Evolutionary conservation across 1,140 invertebrate genomes (phyloP).

Genomic region (Leptopilina clavipes): DNA sequence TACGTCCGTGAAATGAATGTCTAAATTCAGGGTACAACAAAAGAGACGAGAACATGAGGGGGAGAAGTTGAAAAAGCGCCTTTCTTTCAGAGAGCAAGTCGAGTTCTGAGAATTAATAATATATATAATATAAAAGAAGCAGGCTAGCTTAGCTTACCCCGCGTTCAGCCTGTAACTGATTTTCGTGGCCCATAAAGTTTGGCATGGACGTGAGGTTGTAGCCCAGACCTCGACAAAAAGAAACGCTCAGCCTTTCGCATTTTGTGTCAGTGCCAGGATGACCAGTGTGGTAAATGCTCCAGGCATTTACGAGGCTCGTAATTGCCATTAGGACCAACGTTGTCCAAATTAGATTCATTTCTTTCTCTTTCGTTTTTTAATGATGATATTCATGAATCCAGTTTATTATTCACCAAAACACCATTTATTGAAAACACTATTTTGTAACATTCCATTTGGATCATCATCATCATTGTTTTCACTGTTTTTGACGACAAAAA

Average conservation of each 20-base stretch:
- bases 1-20: conserved; percentile 26
- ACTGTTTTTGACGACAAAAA: neutral
- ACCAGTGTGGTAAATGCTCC: conserved; percentile 61
- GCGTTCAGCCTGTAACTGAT: conserved; percentile 83
- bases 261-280: conserved; percentile 67
- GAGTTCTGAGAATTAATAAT: conserved; percentile 31
- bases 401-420: neutral
- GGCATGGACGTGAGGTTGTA: conserved; percentile 94
- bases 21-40: conserved; percentile 39
- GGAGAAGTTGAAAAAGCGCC: conserved; percentile 20
- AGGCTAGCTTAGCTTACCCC: conserved; percentile 79
- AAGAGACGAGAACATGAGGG: too few relatives aligned
- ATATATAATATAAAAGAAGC: neutral
- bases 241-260: conserved; percentile 87
- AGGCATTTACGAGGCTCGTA: conserved; percentile 47
- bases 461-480: neutral
- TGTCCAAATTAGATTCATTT: conserved; percentile 28
- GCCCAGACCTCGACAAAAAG: conserved; percentile 87
- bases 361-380: neutral
- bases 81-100: conserved; percentile 33
- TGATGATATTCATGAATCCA: neutral
- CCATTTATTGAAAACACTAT: neutral
- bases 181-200: conserved; percentile 86
- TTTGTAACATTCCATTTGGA: neutral
- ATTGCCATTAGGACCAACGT: conserved; percentile 25